Percentiles rank a stretch among this genome's conserved stretches.
These are phyloP conservation scores for Python bivittatus DNA, from an alignment of 2,113 vertebrate genomes.

Conservation along the genomic window DNA sequence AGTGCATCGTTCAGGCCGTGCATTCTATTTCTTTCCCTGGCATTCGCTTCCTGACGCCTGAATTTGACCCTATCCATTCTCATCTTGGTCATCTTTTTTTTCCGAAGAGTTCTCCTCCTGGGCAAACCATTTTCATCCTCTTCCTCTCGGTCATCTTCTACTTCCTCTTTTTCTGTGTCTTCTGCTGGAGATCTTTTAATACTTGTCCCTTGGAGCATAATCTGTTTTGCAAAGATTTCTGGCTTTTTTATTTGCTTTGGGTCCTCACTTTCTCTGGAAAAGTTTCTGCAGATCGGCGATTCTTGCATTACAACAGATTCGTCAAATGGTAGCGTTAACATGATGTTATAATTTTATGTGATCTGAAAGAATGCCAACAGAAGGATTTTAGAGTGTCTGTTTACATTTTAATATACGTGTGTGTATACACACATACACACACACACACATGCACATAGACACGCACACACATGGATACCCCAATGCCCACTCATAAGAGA, in stretches of 20 bases:
- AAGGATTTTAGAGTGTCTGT: slow-evolving; percentile 72
- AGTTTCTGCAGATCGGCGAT: slow-evolving; percentile 91
- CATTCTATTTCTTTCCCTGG: slow-evolving; percentile 94
- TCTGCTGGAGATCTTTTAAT: slow-evolving; percentile 84
- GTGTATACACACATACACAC: background rate
- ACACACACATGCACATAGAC: background rate
- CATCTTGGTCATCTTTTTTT: slow-evolving; percentile 89
- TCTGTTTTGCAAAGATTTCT: slow-evolving; percentile 80
- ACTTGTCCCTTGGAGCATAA: slow-evolving; percentile 78
- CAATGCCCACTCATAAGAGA: background rate
- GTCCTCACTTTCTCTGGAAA: slow-evolving; percentile 85
- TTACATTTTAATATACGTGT: slow-evolving; percentile 51
- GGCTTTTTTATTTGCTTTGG: slow-evolving; percentile 84
- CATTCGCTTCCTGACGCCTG: slow-evolving; percentile 93
- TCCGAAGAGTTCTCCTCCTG: slow-evolving; percentile 88
- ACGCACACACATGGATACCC: background rate
- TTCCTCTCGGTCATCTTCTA: slow-evolving; percentile 86
- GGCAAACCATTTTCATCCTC: slow-evolving; percentile 86
- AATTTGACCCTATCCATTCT: slow-evolving; percentile 87
- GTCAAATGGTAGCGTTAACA: slow-evolving; percentile 98
- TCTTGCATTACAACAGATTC: slow-evolving; percentile 93
- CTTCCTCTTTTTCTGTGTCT: slow-evolving; percentile 87
- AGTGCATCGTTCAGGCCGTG: slow-evolving; percentile 94
- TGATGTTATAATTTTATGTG: slow-evolving; percentile 82
- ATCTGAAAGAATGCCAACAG: slow-evolving; percentile 82